These are phyloP conservation scores for Diorhabda elongata DNA, from an alignment of 1,140 invertebrate genomes.

Conservation along the genomic window DNA sequence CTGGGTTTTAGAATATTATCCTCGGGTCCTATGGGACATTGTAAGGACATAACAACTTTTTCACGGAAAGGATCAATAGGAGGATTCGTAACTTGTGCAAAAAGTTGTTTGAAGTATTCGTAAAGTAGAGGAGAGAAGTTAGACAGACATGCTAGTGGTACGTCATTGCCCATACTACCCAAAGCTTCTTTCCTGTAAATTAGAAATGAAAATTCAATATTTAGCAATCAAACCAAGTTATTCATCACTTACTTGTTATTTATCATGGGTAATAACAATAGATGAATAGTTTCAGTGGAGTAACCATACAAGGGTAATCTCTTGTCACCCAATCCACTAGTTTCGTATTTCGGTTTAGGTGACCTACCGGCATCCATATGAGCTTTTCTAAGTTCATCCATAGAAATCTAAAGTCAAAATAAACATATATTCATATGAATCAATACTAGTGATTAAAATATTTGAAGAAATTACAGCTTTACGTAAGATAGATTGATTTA, in stretches of 20 bases:
- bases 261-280: conserved; percentile 94
- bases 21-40: conserved; percentile 87
- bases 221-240: neutral
- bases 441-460: too few species aligned
- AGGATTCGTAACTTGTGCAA: conserved; percentile 99
- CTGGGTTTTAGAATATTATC: conserved; percentile 91
- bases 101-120: conserved; percentile 99
- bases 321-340: conserved; percentile 70
- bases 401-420: conserved; percentile 55
- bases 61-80: conserved; percentile 99
- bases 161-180: conserved; percentile 99
- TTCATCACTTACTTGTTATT: conserved; percentile 76
- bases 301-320: conserved; percentile 89
- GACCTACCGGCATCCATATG: conserved; percentile 47
- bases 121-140: conserved; percentile 91
- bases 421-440: too few species aligned
- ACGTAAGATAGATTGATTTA: too few species aligned
- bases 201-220: neutral
- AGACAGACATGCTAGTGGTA: conserved; percentile 93
- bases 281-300: conserved; percentile 90
- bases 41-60: conserved; percentile 96
- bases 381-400: conserved; percentile 62
- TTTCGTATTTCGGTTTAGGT: conserved; percentile 48
- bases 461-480: too few species aligned
- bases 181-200: conserved; percentile 89